Percentiles rank a stretch among this genome's conserved stretches.
These are phyloP conservation scores for Chrosomus eos DNA, from an alignment of 2,797 vertebrate genomes.

Conservation along the genomic window DNA sequence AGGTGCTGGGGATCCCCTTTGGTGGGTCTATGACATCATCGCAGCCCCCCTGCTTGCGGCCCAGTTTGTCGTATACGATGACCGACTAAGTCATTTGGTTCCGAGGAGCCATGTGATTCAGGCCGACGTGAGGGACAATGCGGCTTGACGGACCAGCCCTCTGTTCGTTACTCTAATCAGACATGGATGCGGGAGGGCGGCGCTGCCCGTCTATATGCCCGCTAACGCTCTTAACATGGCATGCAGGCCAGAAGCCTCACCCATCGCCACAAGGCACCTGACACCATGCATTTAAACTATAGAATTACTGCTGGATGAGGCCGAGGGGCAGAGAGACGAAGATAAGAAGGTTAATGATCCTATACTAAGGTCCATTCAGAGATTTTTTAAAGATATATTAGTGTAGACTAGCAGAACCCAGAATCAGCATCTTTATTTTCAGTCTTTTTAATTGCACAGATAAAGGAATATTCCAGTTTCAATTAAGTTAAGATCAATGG, in stretches of 20 bases:
- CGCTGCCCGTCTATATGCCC: constrained; percentile 65
- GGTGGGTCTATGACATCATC: constrained; percentile 72
- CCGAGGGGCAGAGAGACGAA: constrained; percentile 41
- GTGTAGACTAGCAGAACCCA: neutral
- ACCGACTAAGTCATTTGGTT: constrained; percentile 83
- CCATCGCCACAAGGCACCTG: constrained; percentile 84
- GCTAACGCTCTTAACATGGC: constrained; percentile 74
- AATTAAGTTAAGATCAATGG: neutral
- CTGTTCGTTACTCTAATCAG: constrained; percentile 80
- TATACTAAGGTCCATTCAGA: neutral
- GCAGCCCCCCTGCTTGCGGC: constrained; percentile 74
- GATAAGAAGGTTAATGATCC: constrained; percentile 23
- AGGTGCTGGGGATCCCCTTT: constrained; percentile 52
- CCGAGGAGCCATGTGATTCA: constrained; percentile 81
- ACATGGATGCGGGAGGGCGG: constrained; percentile 62
- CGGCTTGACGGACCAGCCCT: constrained; percentile 68
- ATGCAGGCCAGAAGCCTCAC: constrained; percentile 72
- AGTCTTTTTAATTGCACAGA: neutral
- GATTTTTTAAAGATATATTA: neutral
- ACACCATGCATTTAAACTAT: constrained; percentile 75
- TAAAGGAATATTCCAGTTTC: neutral
- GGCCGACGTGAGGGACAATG: constrained; percentile 81
- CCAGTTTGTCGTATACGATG: constrained; percentile 85
- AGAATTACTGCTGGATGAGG: constrained; percentile 55
- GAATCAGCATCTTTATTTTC: neutral